Conservation (phyloP, 2,888 invertebrate species). For the Cryptophagus acutangulus region DNA sequence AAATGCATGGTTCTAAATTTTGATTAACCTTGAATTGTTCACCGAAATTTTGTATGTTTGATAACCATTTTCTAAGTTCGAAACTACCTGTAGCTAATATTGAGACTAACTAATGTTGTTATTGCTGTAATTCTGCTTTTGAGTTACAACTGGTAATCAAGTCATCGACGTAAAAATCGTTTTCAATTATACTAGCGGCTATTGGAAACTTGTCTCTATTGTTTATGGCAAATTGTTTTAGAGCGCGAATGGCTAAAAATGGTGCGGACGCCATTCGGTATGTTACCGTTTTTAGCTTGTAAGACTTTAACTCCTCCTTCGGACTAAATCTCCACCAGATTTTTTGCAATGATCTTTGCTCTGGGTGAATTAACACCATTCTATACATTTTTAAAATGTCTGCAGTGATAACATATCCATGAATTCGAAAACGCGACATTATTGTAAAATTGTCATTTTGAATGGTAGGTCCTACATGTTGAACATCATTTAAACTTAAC, state of each 20-base stretch:
- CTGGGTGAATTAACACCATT: conserved; percentile 18
- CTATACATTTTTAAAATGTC: conserved; percentile 32
- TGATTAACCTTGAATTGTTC: conserved; percentile 10
- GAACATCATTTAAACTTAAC: conserved; percentile 20
- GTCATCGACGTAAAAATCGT: no score
- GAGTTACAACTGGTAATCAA: no score
- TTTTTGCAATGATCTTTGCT: conserved; percentile 22
- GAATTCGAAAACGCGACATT: no score
- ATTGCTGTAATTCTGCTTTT: conserved; percentile 15
- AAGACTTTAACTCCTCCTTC: no score
- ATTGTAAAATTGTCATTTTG: no score
- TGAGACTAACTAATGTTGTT: conserved; percentile 17
- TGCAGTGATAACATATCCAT: conserved; percentile 22
- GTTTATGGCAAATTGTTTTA: no score
- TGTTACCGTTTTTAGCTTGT: conserved; percentile 24
- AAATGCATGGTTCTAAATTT: conserved; percentile 9
- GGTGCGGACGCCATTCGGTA: conserved; percentile 28
- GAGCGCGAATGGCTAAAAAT: conserved; percentile 23
- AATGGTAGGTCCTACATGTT: no score
- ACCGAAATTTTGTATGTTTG: not conserved
- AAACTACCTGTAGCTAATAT: conserved; percentile 20
- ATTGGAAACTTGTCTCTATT: no score
- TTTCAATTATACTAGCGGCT: no score
- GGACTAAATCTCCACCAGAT: conserved; percentile 33
- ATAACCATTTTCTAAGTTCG: conserved; percentile 14